These are phyloP conservation scores for Porites lutea DNA, from an alignment of 64 coral and sea anemone genomes.

Conservation along the genomic window DNA sequence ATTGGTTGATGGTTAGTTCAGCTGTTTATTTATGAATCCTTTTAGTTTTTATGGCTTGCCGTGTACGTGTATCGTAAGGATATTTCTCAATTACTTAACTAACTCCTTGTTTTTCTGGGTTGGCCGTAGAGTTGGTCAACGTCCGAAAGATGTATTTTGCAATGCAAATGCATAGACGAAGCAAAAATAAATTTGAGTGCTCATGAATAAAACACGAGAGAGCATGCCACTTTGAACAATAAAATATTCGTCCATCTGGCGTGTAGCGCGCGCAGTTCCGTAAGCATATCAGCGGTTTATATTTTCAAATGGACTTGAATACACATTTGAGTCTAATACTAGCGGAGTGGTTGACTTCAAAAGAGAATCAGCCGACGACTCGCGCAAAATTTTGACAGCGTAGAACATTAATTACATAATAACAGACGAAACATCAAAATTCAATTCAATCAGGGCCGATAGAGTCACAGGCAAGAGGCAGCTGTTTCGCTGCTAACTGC, in stretches of 20 bases:
- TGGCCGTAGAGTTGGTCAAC: background rate
- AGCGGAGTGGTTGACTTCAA: background rate
- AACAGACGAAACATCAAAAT: slow-evolving; percentile 24
- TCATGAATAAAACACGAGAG: slow-evolving; percentile 34
- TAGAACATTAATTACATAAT: slow-evolving; percentile 21
- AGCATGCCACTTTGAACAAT: slow-evolving; percentile 57
- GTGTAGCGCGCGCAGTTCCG: background rate
- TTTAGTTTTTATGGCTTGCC: background rate
- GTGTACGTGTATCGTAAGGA: background rate
- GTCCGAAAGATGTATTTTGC: slow-evolving; percentile 1
- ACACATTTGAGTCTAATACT: background rate
- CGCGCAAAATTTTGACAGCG: background rate
- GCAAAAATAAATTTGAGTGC: background rate
- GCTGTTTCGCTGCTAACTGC: slow-evolving; percentile 31
- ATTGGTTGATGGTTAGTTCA: background rate
- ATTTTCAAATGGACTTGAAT: slow-evolving; percentile 27
- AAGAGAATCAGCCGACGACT: background rate
- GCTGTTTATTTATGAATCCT: background rate
- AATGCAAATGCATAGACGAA: background rate
- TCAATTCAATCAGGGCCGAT: slow-evolving; percentile 46
- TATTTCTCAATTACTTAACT: background rate
- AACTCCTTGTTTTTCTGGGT: background rate
- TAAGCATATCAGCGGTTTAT: slow-evolving; percentile 40
- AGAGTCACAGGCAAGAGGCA: slow-evolving; percentile 23
- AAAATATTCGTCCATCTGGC: slow-evolving; percentile 53